Evolutionary conservation across 2,113 vertebrate genomes (phyloP).

Genomic region (Hepsetus odoe): DNA sequence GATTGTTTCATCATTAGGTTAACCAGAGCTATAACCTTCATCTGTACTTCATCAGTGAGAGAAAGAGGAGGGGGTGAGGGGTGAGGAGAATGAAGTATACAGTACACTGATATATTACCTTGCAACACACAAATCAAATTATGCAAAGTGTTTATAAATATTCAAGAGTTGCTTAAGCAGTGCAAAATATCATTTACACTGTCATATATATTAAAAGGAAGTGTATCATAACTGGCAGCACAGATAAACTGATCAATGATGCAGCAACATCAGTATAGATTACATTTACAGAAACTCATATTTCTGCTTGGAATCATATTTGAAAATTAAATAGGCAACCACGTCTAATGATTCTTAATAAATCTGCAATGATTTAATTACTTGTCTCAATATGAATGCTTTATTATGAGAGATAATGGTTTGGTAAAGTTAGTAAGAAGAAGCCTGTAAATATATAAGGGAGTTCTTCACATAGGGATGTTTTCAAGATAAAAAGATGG

Average conservation of each 20-base stretch:
- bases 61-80: conserved; percentile 49
- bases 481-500: too few species aligned
- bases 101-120: conserved; percentile 23
- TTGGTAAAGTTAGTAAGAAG: too few species aligned
- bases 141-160: conserved; percentile 57
- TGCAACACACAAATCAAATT: conserved; percentile 60
- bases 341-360: background rate
- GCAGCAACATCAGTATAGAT: conserved; percentile 33
- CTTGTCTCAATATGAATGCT: too few species aligned
- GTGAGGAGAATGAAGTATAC: conserved; percentile 18
- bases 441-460: too few species aligned
- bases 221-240: conserved; percentile 56
- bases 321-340: conserved; percentile 2
- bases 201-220: conserved; percentile 57
- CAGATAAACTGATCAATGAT: conserved; percentile 69
- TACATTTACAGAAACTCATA: background rate
- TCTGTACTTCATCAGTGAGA: conserved; percentile 56
- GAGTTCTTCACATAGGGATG: too few species aligned
- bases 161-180: conserved; percentile 59
- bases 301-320: conserved; percentile 5
- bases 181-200: conserved; percentile 57
- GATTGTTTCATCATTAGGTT: conserved; percentile 59
- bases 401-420: too few species aligned
- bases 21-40: conserved; percentile 69
- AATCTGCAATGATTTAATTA: background rate